Base-by-base conservation (phyloP, 2,113 vertebrate species). In the Progne subis region DNA sequence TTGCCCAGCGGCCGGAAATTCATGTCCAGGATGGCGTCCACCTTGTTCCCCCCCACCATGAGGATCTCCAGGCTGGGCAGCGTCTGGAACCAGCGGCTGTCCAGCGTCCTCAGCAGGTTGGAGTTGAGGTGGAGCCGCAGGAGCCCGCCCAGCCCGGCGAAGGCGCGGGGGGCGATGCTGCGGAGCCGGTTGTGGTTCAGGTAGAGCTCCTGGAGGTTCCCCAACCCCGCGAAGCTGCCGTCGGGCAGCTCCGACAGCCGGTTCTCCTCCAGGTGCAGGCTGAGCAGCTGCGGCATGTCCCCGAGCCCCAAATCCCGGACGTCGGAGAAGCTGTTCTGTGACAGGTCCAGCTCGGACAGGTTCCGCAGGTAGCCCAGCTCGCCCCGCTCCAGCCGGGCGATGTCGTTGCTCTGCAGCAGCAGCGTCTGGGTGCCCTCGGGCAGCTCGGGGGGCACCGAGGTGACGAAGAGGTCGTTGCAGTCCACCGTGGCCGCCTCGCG, bases 211-310 rank as follows among this genome's bases (percentile, higher is more conserved):
- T 99, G 99, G 32, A 99, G 98, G 88, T 96, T 97, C 26, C 97
- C 96, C 96, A 99, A 97, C 20, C 98, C 98, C 0, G 95, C 95
- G 69, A 99, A 99, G 83, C 99, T 98, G 68, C 97, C 71, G 5
- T 98, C 98, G 1, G 99, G 98, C 80, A 99, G 98, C 82, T 98
- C 97, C 2, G 87, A 80, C 25, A 99, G 96, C 91, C 98, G 98
- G 81, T 99, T 99, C 97, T 99, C 99, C 93, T 99, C 99, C 90
- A 99, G 94, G 78, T 99, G 99, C 55, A 99, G 96, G 86, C 98
- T 99, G 74, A 99, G 97, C 90, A 99, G 97, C 76, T 98, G 98
- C 16, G 98, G 98, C 97, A 99, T 96, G 47, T 97, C 87, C 21
- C 82, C 93, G 50, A 98, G 86, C 39, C 98, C 97, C 3, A 99